Conservation (phyloP, 2,797 vertebrate species). For the Propithecus deckenii region DNA sequence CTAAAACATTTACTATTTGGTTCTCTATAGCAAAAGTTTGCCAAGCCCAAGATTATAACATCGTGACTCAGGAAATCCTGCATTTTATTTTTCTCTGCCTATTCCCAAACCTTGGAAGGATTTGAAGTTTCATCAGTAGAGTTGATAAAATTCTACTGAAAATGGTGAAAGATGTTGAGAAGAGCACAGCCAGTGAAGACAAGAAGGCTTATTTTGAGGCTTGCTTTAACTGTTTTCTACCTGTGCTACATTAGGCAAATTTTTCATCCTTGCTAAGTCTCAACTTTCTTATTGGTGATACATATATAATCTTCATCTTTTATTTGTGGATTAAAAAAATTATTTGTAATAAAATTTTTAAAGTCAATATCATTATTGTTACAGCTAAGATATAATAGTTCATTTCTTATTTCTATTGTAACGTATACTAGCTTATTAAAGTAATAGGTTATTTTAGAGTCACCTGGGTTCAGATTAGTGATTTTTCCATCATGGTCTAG, state of each 20-base stretch:
- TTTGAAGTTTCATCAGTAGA: background rate
- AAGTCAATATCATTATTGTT: background rate
- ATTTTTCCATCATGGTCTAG: background rate
- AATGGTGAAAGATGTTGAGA: background rate
- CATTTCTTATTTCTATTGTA: background rate
- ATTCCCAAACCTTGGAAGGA: background rate
- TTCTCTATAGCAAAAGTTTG: conserved; percentile 27
- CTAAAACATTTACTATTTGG: conserved; percentile 57
- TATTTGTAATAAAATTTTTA: background rate
- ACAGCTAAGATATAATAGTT: background rate
- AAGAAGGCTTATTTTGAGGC: background rate
- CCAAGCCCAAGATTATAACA: background rate
- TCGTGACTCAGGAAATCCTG: conserved; percentile 45
- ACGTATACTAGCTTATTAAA: background rate
- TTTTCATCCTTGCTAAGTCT: background rate
- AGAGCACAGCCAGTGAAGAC: background rate
- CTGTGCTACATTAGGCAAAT: background rate
- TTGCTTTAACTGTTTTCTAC: background rate
- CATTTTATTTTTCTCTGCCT: conserved; percentile 50
- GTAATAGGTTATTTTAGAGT: conserved; percentile 31
- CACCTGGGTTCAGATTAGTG: background rate
- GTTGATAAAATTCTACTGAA: background rate
- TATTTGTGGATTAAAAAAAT: background rate
- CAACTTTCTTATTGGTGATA: background rate
- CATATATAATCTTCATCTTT: background rate